These are phyloP conservation scores for Beroe forskalii DNA, from an alignment of 37 sponge, comb jelly and placozoan genomes.

Conservation along the genomic window DNA sequence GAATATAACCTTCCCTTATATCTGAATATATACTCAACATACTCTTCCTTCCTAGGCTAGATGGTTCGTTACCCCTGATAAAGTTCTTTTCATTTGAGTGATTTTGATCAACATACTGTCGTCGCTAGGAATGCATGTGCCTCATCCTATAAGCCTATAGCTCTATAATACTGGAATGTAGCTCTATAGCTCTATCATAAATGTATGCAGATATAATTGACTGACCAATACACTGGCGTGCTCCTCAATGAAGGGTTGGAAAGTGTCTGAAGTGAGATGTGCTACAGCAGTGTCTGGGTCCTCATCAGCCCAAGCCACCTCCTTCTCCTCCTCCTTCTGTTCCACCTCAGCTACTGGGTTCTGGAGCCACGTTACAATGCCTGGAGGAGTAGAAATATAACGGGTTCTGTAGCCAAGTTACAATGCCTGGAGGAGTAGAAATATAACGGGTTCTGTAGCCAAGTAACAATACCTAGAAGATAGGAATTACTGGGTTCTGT, in stretches of 20 bases:
- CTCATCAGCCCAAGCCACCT: constrained; percentile 71
- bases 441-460: constrained; percentile 64
- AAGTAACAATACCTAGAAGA: constrained; percentile 10
- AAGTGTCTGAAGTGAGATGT: constrained; percentile 78
- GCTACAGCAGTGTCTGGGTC: constrained; percentile 73
- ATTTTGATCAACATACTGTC: no score
- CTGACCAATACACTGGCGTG: constrained; percentile 79
- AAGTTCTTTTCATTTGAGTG: no score
- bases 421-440: constrained; percentile 6
- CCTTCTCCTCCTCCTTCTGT: constrained; percentile 56
- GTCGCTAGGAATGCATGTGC: no score
- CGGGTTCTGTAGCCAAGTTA: constrained; percentile 58
- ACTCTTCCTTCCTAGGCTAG: no score
- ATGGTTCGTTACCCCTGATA: no score
- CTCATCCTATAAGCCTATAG: no score
- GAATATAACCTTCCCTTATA: no score
- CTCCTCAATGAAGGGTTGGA: constrained; percentile 71
- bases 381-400: constrained; percentile 22
- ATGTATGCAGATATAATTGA: no score
- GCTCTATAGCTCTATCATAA: no score
- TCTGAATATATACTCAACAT: no score
- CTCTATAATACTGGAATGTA: no score
- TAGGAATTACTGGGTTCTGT: constrained; percentile 54
- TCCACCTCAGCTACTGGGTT: constrained; percentile 41
- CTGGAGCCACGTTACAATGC: constrained; percentile 48